Percentiles rank a stretch among this genome's conserved stretches.
These are phyloP conservation scores for Harpalus rubripes DNA, from an alignment of 2,888 invertebrate species.

Conservation along the genomic window DNA sequence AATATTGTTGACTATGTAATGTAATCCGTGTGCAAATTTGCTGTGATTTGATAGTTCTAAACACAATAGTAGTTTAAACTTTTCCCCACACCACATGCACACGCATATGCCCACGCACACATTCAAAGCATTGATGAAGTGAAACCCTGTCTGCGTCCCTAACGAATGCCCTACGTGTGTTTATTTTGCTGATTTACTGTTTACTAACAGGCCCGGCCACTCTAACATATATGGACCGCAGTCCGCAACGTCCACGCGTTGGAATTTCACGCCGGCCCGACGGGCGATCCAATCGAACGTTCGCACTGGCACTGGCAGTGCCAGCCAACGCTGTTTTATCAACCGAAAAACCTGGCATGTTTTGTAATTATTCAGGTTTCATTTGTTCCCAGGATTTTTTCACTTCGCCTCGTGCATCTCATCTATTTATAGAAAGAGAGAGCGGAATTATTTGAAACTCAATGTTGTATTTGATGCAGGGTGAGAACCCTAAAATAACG, in stretches of 20 bases:
- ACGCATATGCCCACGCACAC: background rate
- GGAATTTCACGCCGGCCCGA: slow-evolving; percentile 50
- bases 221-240: slow-evolving; percentile 46
- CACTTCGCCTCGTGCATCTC: slow-evolving; percentile 5
- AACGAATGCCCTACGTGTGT: slow-evolving; percentile 55
- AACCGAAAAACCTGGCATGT: slow-evolving; percentile 38
- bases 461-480: background rate
- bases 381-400: slow-evolving; percentile 38
- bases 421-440: background rate
- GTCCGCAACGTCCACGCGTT: background rate
- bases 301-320: background rate
- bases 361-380: slow-evolving; percentile 51
- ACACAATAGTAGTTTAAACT: slow-evolving; percentile 39
- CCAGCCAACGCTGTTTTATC: slow-evolving; percentile 45
- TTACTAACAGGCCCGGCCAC: slow-evolving; percentile 61
- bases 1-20: slow-evolving; percentile 31
- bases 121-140: slow-evolving; percentile 19
- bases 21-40: slow-evolving; percentile 38
- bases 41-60: slow-evolving; percentile 45
- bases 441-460: too few species aligned
- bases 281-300: slow-evolving; percentile 8
- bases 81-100: background rate
- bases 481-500: background rate
- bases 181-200: slow-evolving; percentile 67
- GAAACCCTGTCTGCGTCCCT: slow-evolving; percentile 28